These are phyloP conservation scores for Oryzias sinensis DNA, from an alignment of 2,797 vertebrate species.

Conservation along the genomic window DNA sequence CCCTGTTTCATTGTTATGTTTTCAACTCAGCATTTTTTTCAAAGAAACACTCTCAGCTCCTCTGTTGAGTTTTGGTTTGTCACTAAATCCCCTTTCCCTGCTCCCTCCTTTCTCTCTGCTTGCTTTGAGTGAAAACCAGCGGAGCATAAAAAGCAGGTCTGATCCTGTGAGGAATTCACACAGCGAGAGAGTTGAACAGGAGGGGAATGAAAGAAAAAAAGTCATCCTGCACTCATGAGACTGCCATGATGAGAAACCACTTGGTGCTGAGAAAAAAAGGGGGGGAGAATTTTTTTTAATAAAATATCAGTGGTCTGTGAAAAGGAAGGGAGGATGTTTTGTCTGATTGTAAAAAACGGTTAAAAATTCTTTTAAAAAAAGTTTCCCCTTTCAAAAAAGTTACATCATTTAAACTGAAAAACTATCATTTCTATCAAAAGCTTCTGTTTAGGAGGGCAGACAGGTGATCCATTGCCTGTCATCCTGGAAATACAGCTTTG, in stretches of 20 bases:
- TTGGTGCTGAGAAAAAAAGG: conserved; percentile 11
- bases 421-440: conserved; percentile 31
- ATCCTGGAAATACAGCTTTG: conserved; percentile 29
- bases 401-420: conserved; percentile 25
- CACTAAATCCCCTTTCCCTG: background rate
- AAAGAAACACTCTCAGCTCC: conserved; percentile 23
- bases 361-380: conserved; percentile 25
- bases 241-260: conserved; percentile 29
- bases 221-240: conserved; percentile 44
- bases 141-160: conserved; percentile 80
- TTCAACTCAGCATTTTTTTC: conserved; percentile 1
- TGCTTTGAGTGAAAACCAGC: conserved; percentile 63
- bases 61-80: conserved; percentile 19
- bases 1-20: conserved; percentile 17
- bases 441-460: conserved; percentile 34
- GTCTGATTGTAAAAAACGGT: conserved; percentile 2
- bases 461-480: conserved; percentile 53
- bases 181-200: conserved; percentile 24
- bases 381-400: conserved; percentile 20
- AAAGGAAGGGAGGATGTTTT: conserved; percentile 9
- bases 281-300: conserved; percentile 10
- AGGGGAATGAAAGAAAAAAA: conserved; percentile 31
- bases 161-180: conserved; percentile 83
- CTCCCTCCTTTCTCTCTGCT: conserved; percentile 22
- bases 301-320: conserved; percentile 27